Conservation (phyloP, 2,113 vertebrate species). For the Gobiocypris rarus region DNA sequence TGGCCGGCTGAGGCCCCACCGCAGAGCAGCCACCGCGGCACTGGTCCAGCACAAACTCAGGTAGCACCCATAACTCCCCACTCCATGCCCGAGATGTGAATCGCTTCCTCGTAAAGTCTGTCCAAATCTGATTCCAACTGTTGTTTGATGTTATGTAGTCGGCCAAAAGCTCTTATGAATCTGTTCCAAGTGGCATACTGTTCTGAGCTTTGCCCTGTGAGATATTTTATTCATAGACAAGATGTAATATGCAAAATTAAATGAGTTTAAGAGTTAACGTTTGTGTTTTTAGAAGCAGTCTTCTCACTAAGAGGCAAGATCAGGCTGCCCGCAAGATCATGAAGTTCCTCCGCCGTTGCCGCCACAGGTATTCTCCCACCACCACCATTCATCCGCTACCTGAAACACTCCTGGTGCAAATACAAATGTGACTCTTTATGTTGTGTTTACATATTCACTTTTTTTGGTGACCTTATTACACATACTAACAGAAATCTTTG, state of each 20-base stretch:
- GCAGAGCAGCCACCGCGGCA: constrained; percentile 81
- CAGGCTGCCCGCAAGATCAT: constrained; percentile 99
- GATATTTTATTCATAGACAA: constrained; percentile 17
- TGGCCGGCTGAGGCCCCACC: constrained; percentile 86
- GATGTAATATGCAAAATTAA: neutral
- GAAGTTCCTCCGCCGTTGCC: constrained; percentile 97
- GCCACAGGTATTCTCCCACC: constrained; percentile 87
- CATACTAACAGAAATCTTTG: constrained; percentile 5
- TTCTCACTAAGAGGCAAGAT: constrained; percentile 98
- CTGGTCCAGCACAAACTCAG: constrained; percentile 85
- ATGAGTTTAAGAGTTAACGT: constrained; percentile 4
- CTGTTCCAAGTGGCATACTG: neutral
- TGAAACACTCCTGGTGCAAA: constrained; percentile 1
- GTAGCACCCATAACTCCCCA: constrained; percentile 54
- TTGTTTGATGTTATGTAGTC: neutral
- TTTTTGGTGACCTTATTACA: neutral
- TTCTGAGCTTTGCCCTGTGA: constrained; percentile 2
- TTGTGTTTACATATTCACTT: neutral
- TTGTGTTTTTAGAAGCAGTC: constrained; percentile 87
- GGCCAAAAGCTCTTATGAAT: constrained; percentile 15
- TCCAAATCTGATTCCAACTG: constrained; percentile 14
- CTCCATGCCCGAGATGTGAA: neutral
- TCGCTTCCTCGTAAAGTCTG: neutral
- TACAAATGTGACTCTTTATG: neutral
- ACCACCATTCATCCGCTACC: neutral